Percentiles rank a stretch among this genome's conserved stretches.
Conservation (phyloP, 2,113 vertebrate species). For the Polypterus bichir region DNA sequence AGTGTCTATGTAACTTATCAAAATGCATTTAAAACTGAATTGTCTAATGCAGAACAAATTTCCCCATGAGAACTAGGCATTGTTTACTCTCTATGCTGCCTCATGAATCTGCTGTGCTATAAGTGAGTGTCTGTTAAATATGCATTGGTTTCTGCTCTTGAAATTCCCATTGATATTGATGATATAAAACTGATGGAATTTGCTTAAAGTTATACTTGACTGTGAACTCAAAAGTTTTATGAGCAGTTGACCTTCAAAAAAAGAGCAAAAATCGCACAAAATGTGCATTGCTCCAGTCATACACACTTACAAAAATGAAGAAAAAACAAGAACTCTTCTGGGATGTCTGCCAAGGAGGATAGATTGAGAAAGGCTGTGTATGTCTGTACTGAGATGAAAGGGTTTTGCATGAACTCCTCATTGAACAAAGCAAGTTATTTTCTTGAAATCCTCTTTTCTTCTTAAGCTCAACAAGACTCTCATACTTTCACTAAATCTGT, state of each 20-base stretch:
- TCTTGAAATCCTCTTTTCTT: not conserved
- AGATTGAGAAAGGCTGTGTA: not conserved
- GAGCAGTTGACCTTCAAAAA: conserved; percentile 2
- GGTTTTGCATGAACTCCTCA: not conserved
- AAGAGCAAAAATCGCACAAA: not conserved
- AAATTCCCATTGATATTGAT: conserved; percentile 32
- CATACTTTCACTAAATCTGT: not conserved
- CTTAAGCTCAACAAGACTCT: not conserved
- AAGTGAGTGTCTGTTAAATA: conserved; percentile 34
- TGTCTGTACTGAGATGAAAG: not conserved
- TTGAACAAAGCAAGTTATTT: not conserved
- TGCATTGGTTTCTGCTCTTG: conserved; percentile 30
- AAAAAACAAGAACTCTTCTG: not conserved
- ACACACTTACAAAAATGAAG: conserved; percentile 34
- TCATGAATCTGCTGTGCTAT: conserved; percentile 52
- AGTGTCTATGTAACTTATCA: not conserved
- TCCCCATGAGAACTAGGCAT: conserved; percentile 25
- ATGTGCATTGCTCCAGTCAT: conserved; percentile 22
- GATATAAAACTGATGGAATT: conserved; percentile 36
- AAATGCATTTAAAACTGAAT: conserved; percentile 1
- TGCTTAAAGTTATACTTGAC: conserved; percentile 22
- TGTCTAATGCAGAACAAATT: not conserved
- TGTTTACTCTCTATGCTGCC: conserved; percentile 43
- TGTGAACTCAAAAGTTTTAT: conserved; percentile 14
- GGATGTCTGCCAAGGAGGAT: not conserved